phyloP scores from a whole-genome alignment of 2,113 vertebrate genomes.

The Phalacrocorax aristotelis region DNA sequence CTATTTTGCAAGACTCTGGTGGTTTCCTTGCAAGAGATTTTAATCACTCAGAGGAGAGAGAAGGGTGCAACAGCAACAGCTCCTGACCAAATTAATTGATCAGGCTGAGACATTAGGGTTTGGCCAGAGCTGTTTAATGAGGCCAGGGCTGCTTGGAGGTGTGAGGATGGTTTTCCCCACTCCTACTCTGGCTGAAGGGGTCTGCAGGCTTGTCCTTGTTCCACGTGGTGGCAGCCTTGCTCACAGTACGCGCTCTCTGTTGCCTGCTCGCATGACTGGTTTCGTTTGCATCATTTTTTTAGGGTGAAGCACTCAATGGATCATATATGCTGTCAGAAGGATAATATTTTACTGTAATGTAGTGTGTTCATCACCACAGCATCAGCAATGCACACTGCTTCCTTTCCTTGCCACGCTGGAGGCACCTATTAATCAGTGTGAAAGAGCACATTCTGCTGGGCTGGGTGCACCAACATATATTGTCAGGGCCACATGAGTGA shows the following conservation, averaged over 20 bases:
- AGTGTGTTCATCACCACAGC: background rate
- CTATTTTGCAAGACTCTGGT: background rate
- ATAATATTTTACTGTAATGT: background rate
- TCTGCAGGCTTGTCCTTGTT: background rate
- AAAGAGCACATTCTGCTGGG: accelerated
- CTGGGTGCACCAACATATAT: accelerated
- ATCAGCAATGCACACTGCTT: background rate
- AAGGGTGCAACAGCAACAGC: background rate
- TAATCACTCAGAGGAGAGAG: background rate
- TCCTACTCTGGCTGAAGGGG: background rate
- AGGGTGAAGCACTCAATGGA: background rate
- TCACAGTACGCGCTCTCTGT: background rate
- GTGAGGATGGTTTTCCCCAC: background rate
- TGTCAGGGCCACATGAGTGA: background rate
- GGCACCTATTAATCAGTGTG: background rate
- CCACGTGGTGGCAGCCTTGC: slow-evolving; percentile 37
- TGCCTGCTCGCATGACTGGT: background rate
- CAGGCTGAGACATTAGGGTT: background rate
- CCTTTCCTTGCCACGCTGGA: background rate
- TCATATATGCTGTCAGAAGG: background rate
- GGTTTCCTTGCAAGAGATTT: background rate
- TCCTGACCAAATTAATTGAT: background rate
- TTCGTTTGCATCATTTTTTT: background rate
- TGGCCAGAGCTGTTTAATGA: background rate
- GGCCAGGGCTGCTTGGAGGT: background rate